Evolutionary conservation across 2,888 invertebrate species (phyloP), one percentile per base, ranked within the genome.

Genomic region (Drosophila subquinaria): DNA sequence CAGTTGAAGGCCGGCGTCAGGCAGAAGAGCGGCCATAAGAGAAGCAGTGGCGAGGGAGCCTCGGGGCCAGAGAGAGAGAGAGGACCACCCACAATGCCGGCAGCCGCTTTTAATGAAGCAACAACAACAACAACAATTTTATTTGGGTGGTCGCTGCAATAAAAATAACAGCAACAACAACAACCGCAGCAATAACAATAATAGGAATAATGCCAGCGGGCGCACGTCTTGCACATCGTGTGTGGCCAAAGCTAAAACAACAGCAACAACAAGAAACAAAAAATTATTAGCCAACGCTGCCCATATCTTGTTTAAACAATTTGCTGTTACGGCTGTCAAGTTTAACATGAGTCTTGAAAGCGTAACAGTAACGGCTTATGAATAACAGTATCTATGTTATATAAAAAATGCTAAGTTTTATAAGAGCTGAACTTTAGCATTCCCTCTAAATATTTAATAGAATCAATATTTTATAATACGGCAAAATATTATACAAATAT

Each of bases 11-110:
- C 87, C 89, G 84, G 65, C 69, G 70, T 60, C 86, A 61, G 47
- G 66, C 53, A 57, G 52, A 52, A 40, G 59, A 71, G 40, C 17
- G 9, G 20, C 23, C 42, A 43, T 2, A 35, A 65, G 62, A 53
- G 42, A 33, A 15, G 38, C 30, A 56, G 60, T 11, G 56, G 9
- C 33, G 42, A 38, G 57, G 47, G 48, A 62, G 61, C 64, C 27
- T 63, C 64, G 63, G 59, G 30, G 47, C 36, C n/a, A 38, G 55
- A 59, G 30, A 38, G 23, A 23, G 23, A 23, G 36, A 13, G 6
- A n/a, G 11, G 84, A 85, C 85, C 85, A 85, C 85, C 85, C 85
- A 89, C 85, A 84, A 72, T 64, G 87, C 89, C 84, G 73, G 70
- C 73, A 77, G 85, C 65, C 77, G 78, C 83, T 81, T 87, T 84